Evolutionary conservation across 2,888 invertebrate genomes (phyloP).

Genomic region (Chaitophorus viminalis): DNA sequence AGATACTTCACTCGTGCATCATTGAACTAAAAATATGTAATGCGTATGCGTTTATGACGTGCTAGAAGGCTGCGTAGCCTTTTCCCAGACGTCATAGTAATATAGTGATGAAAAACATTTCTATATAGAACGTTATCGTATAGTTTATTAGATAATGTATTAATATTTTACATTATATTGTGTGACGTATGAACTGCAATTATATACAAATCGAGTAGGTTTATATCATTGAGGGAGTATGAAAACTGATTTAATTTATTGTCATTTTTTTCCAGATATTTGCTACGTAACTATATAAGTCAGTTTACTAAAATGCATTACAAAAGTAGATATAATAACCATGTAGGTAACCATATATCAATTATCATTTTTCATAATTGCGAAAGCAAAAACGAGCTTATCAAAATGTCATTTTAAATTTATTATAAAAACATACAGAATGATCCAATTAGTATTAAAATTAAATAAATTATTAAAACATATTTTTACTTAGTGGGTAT

Average conservation of each 20-base stretch:
- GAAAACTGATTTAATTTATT: neutral
- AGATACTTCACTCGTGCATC: conserved; percentile 55
- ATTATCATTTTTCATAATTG: too few relatives aligned
- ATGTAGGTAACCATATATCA: too few relatives aligned
- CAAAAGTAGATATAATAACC: neutral
- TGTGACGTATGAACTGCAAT: neutral
- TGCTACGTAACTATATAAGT: too few relatives aligned
- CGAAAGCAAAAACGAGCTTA: neutral
- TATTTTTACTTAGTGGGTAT: neutral
- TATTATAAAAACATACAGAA: neutral
- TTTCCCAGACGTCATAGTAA: conserved; percentile 27
- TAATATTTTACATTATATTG: neutral
- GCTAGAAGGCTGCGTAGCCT: neutral
- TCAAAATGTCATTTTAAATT: neutral
- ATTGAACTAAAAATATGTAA: conserved; percentile 60
- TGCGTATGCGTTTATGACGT: conserved; percentile 52
- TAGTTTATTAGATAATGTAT: neutral
- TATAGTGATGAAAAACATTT: conserved; percentile 15
- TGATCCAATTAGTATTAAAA: neutral
- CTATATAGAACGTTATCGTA: neutral
- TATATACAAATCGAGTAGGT: too few relatives aligned
- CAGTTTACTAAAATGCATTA: neutral
- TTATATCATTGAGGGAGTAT: neutral
- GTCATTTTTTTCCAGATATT: neutral
- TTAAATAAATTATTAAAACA: neutral